A percentile compares a stretch with the other conserved stretches of the same genome.
Evolutionary conservation across 2,113 vertebrate genomes (phyloP).

Genomic region (Quiscalus mexicanus): DNA sequence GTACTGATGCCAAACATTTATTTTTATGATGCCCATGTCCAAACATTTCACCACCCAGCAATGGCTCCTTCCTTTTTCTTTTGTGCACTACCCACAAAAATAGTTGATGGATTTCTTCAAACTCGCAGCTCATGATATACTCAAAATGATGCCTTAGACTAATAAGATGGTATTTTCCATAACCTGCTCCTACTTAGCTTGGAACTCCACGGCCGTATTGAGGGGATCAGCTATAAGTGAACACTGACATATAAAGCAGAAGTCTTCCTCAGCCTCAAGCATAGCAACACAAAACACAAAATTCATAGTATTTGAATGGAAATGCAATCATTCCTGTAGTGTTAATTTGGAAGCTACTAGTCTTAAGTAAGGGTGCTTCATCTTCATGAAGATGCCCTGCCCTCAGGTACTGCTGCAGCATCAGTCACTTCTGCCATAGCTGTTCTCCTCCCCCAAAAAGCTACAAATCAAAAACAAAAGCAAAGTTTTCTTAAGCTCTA

Average conservation of each 20-base stretch:
- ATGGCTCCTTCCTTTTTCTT: neutral
- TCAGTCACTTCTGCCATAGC: neutral
- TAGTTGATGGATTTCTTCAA: neutral
- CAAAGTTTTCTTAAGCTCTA: constrained; percentile 18
- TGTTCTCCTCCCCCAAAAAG: neutral
- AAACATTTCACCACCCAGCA: neutral
- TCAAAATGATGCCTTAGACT: neutral
- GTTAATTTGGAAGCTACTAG: neutral
- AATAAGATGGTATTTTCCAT: neutral
- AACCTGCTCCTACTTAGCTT: neutral
- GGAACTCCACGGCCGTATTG: neutral
- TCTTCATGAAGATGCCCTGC: neutral
- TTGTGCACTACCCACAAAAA: neutral
- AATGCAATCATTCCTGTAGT: constrained; percentile 23
- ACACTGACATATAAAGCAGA: neutral
- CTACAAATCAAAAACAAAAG: constrained; percentile 3
- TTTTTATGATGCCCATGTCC: neutral
- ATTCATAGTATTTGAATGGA: neutral
- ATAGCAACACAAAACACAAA: neutral
- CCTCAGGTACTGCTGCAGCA: neutral
- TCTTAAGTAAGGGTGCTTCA: constrained; percentile 17
- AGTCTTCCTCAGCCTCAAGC: neutral
- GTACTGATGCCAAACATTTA: neutral
- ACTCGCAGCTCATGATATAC: neutral
- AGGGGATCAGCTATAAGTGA: neutral